A percentile compares a stretch with the other conserved stretches of the same genome.
Evolutionary conservation across 2,888 invertebrate species (phyloP).

Genomic region (Cantharis nigra): DNA sequence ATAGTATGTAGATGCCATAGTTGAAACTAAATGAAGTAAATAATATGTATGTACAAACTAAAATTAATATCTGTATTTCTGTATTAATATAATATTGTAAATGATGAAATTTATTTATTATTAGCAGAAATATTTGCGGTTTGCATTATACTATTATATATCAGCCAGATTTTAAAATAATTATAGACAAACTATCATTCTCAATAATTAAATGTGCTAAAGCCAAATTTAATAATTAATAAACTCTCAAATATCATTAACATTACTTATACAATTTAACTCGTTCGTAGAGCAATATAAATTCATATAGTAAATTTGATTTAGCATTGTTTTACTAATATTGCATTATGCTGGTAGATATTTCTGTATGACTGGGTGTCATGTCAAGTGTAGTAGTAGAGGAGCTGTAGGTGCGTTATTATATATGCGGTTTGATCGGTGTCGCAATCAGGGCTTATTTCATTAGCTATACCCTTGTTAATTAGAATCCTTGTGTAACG

Average conservation of each 20-base stretch:
- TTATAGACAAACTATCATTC: not conserved
- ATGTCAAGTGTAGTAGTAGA: slow-evolving; percentile 16
- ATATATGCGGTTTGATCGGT: slow-evolving; percentile 47
- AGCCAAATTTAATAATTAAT: not conserved
- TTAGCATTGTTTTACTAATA: slow-evolving; percentile 10
- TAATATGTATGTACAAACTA: too few relatives aligned
- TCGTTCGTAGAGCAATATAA: not conserved
- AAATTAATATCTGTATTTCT: too few relatives aligned
- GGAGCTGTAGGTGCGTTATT: slow-evolving; percentile 23
- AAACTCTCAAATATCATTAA: not conserved
- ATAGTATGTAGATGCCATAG: too few relatives aligned
- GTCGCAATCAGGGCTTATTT: slow-evolving; percentile 56
- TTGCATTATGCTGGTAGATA: slow-evolving; percentile 1
- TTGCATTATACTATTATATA: not conserved
- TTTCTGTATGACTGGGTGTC: slow-evolving; percentile 9
- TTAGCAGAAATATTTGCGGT: not conserved
- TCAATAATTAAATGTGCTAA: not conserved
- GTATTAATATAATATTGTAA: not conserved
- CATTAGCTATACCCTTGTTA: slow-evolving; percentile 54
- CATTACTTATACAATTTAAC: not conserved
- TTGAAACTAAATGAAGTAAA: too few relatives aligned
- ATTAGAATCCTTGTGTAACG: slow-evolving; percentile 53
- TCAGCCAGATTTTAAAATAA: not conserved
- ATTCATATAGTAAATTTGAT: slow-evolving; percentile 4
- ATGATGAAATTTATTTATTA: not conserved